Conservation (phyloP, 2,888 invertebrate genomes). For the Oxystoma pomonae region DNA sequence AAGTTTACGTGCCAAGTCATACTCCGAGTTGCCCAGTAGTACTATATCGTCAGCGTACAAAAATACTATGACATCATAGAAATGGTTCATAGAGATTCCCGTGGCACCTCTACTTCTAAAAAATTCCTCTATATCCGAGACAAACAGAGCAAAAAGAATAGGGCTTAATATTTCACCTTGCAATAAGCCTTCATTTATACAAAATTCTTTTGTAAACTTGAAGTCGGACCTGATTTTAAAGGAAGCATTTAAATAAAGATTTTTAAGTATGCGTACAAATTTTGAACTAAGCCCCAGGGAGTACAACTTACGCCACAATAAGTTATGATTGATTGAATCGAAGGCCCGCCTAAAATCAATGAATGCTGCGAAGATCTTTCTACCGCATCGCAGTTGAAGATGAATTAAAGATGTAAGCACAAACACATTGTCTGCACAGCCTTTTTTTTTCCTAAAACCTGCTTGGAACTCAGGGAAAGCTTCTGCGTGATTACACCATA, state of each 20-base stretch:
- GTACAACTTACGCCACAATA: not conserved
- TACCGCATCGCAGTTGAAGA: too few relatives aligned
- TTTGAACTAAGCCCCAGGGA: not conserved
- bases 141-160: not conserved
- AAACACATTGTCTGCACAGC: not conserved
- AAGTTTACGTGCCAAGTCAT: not conserved
- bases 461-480: not conserved
- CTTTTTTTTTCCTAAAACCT: not conserved
- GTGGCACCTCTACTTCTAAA: not conserved
- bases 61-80: not conserved
- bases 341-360: not conserved
- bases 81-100: not conserved
- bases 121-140: not conserved
- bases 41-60: not conserved
- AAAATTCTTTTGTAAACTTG: not conserved
- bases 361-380: not conserved
- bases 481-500: not conserved
- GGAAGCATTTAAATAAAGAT: not conserved
- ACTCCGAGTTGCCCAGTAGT: not conserved
- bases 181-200: too few relatives aligned
- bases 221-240: not conserved
- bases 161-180: not conserved
- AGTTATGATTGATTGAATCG: not conserved
- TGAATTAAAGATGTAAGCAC: not conserved
- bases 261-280: not conserved